Conservation (phyloP, 2,888 invertebrate genomes). For the Galerucella nymphaeae region DNA sequence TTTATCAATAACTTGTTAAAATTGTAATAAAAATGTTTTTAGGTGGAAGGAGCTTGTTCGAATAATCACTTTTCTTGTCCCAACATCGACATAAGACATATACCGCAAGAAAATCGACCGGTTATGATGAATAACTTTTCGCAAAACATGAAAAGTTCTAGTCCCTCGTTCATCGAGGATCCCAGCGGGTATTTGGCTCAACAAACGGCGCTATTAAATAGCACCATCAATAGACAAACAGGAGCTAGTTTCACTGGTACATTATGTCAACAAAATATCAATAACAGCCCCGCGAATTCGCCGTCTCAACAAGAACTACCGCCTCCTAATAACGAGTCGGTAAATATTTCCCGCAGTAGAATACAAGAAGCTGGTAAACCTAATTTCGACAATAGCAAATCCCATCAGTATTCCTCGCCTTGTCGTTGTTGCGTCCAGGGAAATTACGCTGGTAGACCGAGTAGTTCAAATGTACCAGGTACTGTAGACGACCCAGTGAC, state of each 20-base stretch:
- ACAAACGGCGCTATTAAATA: conserved; percentile 87
- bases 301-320: conserved; percentile 61
- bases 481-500: conserved; percentile 74
- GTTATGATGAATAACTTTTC: conserved; percentile 58
- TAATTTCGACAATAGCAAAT: conserved; percentile 57
- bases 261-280: conserved; percentile 51
- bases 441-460: conserved; percentile 56
- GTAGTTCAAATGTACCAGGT: conserved; percentile 68
- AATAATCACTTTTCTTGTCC: conserved; percentile 66
- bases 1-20: background rate
- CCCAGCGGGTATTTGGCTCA: conserved; percentile 91
- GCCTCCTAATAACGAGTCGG: conserved; percentile 60
- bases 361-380: conserved; percentile 48
- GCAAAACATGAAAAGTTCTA: conserved; percentile 57
- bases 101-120: conserved; percentile 65
- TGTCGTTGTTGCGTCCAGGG: conserved; percentile 70
- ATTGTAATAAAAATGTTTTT: background rate
- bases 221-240: conserved; percentile 79
- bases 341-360: conserved; percentile 56
- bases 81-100: conserved; percentile 71
- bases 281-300: conserved; percentile 53
- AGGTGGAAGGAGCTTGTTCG: conserved; percentile 50
- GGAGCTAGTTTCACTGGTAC: conserved; percentile 58
- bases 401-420: conserved; percentile 61
- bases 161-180: conserved; percentile 91